Evolutionary conservation across 2,113 vertebrate genomes (phyloP).

Genomic region (Xerus inauris): DNA sequence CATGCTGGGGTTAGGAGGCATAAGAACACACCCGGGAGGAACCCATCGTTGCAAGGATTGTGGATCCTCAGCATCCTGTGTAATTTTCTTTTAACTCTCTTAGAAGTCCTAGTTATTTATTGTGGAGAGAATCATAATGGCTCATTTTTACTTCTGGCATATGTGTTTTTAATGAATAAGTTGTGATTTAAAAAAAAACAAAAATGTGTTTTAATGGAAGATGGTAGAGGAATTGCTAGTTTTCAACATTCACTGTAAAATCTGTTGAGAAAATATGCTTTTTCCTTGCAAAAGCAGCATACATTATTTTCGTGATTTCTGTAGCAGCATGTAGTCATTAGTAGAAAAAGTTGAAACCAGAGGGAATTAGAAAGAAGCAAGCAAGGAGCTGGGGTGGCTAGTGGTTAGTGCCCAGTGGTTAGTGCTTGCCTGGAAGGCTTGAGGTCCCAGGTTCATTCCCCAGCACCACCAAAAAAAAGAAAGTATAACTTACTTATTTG

Average conservation of each 20-base stretch:
- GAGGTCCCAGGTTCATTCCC: too few species aligned
- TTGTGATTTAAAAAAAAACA: conserved; percentile 37
- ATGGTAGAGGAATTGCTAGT: neutral
- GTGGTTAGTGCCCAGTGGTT: too few species aligned
- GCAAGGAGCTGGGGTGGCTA: too few species aligned
- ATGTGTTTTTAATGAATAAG: conserved; percentile 42
- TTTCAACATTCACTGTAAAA: neutral
- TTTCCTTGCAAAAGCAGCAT: neutral
- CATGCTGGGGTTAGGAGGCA: neutral
- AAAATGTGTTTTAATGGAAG: neutral
- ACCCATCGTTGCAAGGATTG: neutral
- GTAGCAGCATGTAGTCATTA: neutral
- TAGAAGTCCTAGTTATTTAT: conserved; percentile 46
- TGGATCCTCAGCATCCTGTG: conserved; percentile 40
- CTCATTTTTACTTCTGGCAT: conserved; percentile 21
- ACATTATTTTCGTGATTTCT: conserved; percentile 19
- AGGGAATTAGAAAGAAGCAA: conserved; percentile 1
- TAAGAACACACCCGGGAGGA: conserved; percentile 3
- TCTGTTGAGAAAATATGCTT: neutral
- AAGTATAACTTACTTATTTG: neutral
- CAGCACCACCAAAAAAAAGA: neutral
- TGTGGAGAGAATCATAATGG: neutral
- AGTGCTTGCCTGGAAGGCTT: too few species aligned
- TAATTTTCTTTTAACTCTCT: conserved; percentile 48
- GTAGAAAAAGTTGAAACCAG: neutral